A percentile compares a stretch with the other conserved stretches of the same genome.
Evolutionary conservation across 1,140 invertebrate species (phyloP).

Genomic region (Euschistus heros): DNA sequence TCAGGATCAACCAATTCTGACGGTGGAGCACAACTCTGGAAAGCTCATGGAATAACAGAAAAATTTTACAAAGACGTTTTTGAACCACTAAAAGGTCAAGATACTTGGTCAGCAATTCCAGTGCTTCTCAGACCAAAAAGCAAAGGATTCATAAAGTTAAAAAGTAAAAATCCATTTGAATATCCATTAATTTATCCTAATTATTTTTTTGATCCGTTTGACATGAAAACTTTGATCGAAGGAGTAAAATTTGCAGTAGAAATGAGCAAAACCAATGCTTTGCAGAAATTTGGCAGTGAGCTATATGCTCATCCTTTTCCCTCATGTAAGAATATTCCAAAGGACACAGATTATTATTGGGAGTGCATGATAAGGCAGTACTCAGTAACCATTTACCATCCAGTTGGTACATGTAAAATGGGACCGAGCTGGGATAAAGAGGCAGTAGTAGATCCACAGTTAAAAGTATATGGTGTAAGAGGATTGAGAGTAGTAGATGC

Average conservation of each 20-base stretch:
- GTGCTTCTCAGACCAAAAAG: conserved; percentile 64
- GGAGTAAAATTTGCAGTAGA: conserved; percentile 69
- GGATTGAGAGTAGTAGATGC: conserved; percentile 75
- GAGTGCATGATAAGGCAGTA: conserved; percentile 74
- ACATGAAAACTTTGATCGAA: conserved; percentile 69
- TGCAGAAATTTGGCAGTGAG: conserved; percentile 53
- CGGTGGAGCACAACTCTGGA: conserved; percentile 67
- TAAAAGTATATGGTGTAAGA: conserved; percentile 66
- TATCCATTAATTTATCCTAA: conserved; percentile 89
- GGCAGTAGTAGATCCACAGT: conserved; percentile 76
- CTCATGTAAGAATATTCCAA: conserved; percentile 50
- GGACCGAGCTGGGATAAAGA: conserved; percentile 70
- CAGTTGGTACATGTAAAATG: conserved; percentile 87
- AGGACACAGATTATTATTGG: conserved; percentile 63
- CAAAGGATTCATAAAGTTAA: conserved; percentile 63
- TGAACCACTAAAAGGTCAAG: conserved; percentile 60
- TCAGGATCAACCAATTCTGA: conserved; percentile 82
- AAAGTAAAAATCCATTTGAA: conserved; percentile 74
- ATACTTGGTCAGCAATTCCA: conserved; percentile 75
- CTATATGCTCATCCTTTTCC: conserved; percentile 57
- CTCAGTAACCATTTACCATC: conserved; percentile 74
- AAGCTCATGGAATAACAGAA: conserved; percentile 65
- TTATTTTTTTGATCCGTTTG: conserved; percentile 69
- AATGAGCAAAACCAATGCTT: conserved; percentile 58
- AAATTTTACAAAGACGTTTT: conserved; percentile 62